Percentiles rank a stretch among this genome's conserved stretches.
phyloP scores from a whole-genome alignment of 1,140 invertebrate genomes.

The Drosophila subpulchrella region DNA sequence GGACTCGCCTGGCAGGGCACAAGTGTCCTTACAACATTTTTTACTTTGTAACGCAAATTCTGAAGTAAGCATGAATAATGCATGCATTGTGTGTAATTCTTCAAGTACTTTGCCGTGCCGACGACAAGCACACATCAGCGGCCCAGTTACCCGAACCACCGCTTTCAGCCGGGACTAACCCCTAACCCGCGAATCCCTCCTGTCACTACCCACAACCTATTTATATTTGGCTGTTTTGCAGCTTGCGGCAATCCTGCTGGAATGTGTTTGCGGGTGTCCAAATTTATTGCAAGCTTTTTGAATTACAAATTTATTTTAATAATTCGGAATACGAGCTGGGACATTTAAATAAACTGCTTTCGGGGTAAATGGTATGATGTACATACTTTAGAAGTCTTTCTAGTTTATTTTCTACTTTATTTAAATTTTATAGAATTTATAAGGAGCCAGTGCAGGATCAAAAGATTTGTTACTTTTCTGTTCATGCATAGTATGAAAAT shows the following conservation, averaged over 20 bases:
- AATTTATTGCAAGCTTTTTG: conserved; percentile 77
- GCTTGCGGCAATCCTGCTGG: conserved; percentile 21
- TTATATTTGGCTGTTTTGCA: conserved; percentile 63
- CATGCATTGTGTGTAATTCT: conserved; percentile 81
- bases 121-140: conserved; percentile 75
- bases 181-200: conserved; percentile 1
- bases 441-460: neutral
- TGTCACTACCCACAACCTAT: conserved; percentile 59
- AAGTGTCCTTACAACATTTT: conserved; percentile 81
- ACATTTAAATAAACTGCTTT: conserved; percentile 51
- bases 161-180: neutral
- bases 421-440: neutral
- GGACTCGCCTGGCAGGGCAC: conserved; percentile 49
- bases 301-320: conserved; percentile 82
- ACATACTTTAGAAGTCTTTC: neutral
- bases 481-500: no score
- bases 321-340: conserved; percentile 42
- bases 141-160: neutral
- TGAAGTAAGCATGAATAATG: conserved; percentile 83
- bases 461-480: no score
- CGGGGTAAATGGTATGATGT: neutral
- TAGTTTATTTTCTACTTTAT: neutral
- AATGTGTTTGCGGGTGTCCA: conserved; percentile 42
- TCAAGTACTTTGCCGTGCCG: conserved; percentile 77
- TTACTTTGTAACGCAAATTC: conserved; percentile 83